These are phyloP conservation scores for Drosophila ambigua DNA, from an alignment of 1,140 invertebrate species.

Conservation along the genomic window DNA sequence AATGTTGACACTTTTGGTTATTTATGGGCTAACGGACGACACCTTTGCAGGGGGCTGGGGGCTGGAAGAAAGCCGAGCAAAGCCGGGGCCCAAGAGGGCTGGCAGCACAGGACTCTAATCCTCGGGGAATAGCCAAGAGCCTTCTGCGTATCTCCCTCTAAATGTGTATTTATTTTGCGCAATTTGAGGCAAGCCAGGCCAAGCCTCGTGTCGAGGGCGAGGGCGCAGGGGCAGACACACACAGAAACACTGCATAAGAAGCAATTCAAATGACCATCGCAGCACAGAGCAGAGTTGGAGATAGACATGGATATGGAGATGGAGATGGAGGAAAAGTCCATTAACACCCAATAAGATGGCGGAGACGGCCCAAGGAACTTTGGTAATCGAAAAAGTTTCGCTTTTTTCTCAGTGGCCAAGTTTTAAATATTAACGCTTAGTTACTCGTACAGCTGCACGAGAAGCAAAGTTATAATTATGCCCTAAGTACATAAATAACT, in stretches of 20 bases:
- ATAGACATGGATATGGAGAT: background rate
- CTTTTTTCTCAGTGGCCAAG: conserved; percentile 44
- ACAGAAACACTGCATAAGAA: conserved; percentile 51
- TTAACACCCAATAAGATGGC: conserved; percentile 77
- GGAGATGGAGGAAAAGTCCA: conserved; percentile 55
- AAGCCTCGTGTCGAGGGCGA: too few species aligned
- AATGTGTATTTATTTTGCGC: conserved; percentile 81
- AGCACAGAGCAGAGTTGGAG: background rate
- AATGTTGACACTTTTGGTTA: conserved; percentile 82
- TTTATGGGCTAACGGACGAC: conserved; percentile 74
- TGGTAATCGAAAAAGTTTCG: conserved; percentile 78
- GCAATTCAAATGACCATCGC: conserved; percentile 77
- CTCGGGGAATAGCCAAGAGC: conserved; percentile 59
- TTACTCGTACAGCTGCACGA: conserved; percentile 60
- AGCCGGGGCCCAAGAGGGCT: background rate
- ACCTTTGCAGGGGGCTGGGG: conserved; percentile 44
- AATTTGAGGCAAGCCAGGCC: conserved; percentile 50
- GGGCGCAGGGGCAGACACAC: background rate
- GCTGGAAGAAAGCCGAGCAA: conserved; percentile 17
- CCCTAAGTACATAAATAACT: conserved; percentile 75
- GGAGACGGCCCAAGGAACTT: conserved; percentile 51
- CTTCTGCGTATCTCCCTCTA: conserved; percentile 35
- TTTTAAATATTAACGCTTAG: conserved; percentile 81
- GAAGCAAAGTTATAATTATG: conserved; percentile 76
- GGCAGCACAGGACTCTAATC: conserved; percentile 55